Evolutionary conservation across 2,113 vertebrate species (phyloP).

Genomic region (Serilophus lunatus): DNA sequence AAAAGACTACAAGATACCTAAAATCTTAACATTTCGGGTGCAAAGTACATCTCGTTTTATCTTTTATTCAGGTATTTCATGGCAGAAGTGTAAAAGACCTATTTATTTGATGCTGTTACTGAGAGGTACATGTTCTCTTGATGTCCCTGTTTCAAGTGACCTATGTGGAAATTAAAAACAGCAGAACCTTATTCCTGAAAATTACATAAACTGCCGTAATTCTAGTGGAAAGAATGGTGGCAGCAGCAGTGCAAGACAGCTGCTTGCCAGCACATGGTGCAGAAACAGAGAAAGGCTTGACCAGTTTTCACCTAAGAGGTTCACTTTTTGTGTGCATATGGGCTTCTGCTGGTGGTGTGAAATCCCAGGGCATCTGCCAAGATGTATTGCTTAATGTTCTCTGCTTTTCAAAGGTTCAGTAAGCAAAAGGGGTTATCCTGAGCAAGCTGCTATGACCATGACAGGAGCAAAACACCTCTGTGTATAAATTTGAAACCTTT

Average conservation of each 20-base stretch:
- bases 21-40: constrained; percentile 27
- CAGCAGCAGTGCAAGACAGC: background rate
- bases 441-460: constrained; percentile 59
- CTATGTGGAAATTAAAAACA: constrained; percentile 34
- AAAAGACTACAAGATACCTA: constrained; percentile 34
- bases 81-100: constrained; percentile 8
- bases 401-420: constrained; percentile 76
- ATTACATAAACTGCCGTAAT: background rate
- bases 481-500: constrained; percentile 78
- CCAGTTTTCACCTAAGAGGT: constrained; percentile 48
- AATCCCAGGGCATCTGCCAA: constrained; percentile 65
- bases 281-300: constrained; percentile 13
- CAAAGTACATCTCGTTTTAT: constrained; percentile 49
- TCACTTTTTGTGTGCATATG: constrained; percentile 40
- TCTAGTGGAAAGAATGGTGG: rapidly evolving
- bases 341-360: constrained; percentile 49
- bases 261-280: background rate
- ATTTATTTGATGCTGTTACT: background rate
- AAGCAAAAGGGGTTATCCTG: constrained; percentile 73
- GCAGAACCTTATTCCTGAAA: background rate
- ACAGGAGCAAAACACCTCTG: constrained; percentile 76
- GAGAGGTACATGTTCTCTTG: background rate
- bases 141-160: background rate
- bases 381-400: constrained; percentile 71
- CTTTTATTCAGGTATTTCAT: constrained; percentile 31